A percentile compares a stretch with the other conserved stretches of the same genome.
These are phyloP conservation scores for Gallinago nigripennis DNA, from an alignment of 2,797 vertebrate species.

Conservation along the genomic window DNA sequence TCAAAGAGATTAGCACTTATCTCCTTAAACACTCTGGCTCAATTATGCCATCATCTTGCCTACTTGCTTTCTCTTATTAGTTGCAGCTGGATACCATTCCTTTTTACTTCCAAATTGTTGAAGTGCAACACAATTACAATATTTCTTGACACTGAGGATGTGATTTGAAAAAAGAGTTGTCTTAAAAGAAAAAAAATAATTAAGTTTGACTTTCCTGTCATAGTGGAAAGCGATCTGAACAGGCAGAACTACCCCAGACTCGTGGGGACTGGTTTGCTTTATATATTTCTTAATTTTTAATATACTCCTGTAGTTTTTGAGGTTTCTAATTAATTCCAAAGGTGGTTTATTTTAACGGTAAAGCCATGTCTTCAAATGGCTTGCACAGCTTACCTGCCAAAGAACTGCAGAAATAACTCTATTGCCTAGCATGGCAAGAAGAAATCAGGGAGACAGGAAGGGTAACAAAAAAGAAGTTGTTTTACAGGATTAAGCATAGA, in stretches of 20 bases:
- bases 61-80: neutral
- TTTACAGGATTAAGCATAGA: neutral
- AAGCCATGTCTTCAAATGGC: neutral
- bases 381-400: neutral
- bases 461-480: neutral
- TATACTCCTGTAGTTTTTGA: neutral
- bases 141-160: neutral
- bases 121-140: neutral
- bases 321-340: neutral
- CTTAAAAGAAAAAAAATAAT: neutral
- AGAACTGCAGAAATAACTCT: neutral
- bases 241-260: neutral
- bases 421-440: neutral
- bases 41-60: neutral
- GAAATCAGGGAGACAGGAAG: neutral
- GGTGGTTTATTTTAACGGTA: neutral
- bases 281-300: neutral
- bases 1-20: neutral
- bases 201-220: neutral
- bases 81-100: neutral
- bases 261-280: neutral
- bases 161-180: neutral
- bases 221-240: neutral
- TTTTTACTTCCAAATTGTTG: neutral
- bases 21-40: neutral